phyloP scores from a whole-genome alignment of 2,797 vertebrate species.

The Lates japonicus region DNA sequence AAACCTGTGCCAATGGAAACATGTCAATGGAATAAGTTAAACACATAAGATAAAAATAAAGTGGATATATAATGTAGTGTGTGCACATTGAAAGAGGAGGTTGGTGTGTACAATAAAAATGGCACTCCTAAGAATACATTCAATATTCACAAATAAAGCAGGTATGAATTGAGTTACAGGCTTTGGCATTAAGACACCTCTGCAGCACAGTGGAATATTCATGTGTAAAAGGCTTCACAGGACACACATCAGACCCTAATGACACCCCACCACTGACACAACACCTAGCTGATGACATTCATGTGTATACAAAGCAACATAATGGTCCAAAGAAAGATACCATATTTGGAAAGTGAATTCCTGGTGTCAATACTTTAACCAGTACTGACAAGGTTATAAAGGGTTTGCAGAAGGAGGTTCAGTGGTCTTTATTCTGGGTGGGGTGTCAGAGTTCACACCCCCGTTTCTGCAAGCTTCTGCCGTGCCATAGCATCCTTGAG shows the following conservation, averaged over 20 bases:
- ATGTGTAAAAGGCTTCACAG: background rate
- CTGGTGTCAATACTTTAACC: background rate
- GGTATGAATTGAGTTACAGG: slow-evolving; percentile 26
- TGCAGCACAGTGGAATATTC: slow-evolving; percentile 11
- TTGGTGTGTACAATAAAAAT: slow-evolving; percentile 36
- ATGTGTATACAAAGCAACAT: slow-evolving; percentile 31
- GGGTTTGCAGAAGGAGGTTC: background rate
- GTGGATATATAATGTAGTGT: slow-evolving; percentile 33
- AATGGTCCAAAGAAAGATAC: background rate
- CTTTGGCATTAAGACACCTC: slow-evolving; percentile 46
- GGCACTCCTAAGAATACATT: slow-evolving; percentile 63
- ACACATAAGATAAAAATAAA: slow-evolving; percentile 16
- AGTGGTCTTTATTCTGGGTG: background rate
- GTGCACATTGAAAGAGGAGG: slow-evolving; percentile 52
- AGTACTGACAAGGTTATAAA: background rate
- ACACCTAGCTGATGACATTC: slow-evolving; percentile 23
- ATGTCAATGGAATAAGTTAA: slow-evolving; percentile 66
- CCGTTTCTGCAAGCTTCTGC: background rate
- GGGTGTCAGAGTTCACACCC: slow-evolving; percentile 4
- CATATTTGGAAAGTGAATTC: slow-evolving; percentile 14
- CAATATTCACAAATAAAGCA: slow-evolving; percentile 68
- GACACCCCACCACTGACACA: slow-evolving; percentile 23
- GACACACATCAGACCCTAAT: background rate
- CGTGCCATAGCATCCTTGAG: slow-evolving; percentile 14
- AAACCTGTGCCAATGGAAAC: slow-evolving; percentile 32